Conservation (phyloP, 2,113 vertebrate genomes). For the Dasyurus viverrinus region DNA sequence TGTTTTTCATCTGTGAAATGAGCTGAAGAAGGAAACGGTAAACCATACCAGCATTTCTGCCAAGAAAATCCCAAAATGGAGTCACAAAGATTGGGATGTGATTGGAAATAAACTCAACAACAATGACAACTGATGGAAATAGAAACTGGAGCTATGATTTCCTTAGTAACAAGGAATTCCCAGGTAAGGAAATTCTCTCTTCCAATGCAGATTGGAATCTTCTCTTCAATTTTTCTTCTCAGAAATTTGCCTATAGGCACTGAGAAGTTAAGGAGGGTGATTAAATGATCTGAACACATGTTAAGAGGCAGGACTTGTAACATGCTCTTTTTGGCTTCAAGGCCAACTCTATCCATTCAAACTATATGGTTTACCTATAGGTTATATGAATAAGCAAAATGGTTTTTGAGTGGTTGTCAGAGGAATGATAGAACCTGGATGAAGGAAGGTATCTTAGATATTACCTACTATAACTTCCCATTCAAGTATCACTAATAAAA, state of each 20-base stretch:
- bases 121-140: background rate
- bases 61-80: no score
- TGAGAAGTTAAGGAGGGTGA: background rate
- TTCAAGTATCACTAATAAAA: background rate
- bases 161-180: background rate
- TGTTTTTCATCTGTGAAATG: no score
- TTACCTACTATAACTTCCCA: background rate
- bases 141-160: background rate
- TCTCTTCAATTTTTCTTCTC: background rate
- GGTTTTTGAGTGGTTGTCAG: background rate
- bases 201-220: background rate
- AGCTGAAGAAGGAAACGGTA: no score
- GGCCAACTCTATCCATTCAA: no score
- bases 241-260: background rate
- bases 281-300: background rate
- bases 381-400: background rate
- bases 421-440: background rate
- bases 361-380: no score
- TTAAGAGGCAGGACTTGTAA: background rate
- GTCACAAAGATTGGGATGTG: background rate
- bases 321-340: background rate
- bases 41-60: no score
- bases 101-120: background rate
- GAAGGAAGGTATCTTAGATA: background rate
- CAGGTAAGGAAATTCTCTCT: background rate